Base-by-base conservation (phyloP, 2,888 invertebrate species). In the Ephialtes manifestator region DNA sequence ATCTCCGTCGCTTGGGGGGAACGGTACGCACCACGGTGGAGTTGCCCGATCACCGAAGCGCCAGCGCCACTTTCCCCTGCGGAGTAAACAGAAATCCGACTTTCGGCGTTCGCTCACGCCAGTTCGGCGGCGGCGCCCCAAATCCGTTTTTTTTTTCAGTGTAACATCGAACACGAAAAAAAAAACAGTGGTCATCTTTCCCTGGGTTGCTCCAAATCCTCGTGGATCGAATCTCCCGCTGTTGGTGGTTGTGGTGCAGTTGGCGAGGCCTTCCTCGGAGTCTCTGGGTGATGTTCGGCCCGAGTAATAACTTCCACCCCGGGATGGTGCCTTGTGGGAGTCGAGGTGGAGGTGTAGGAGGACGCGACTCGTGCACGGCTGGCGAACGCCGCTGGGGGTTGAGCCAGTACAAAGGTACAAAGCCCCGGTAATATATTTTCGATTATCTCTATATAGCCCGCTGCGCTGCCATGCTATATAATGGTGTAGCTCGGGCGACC, bases 351-450 rank as follows among this genome's bases (percentile, higher is more conserved):
- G 63, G 39, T 15, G 51, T 18, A 65, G 15, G 51, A 55, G 46
- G 24, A 53, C 51, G 51, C 43, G 72, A 60, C 67, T 35, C 35
- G 65, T 53, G 76, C 60, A 48, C 53, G 53, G 18, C 20, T n/a
- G 53, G 39, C 65, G 20, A 46, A 13, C 43, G 39, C 60, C 43
- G 43, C n/a, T 28, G 63, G 53, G 53, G 79, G 55, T 80, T 83
- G 88, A 86, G 86, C 84, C 83, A 76, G 76, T 75, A 86, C 87
- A 91, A 92, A 91, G 92, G 89, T 91, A 93, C 92, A 92, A 92
- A 93, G 93, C 91, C 86, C 86, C 87, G 88, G 90, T 93, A 92
- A 93, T 93, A 92, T 92, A 93, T 93, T 93, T 93, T 92, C 90
- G 87, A 88, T 88, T 88, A 86, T 55, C 74, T 79, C 74, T 35